These are phyloP conservation scores for Myotis pilosus DNA, from an alignment of 2,797 vertebrate species.

Conservation along the genomic window DNA sequence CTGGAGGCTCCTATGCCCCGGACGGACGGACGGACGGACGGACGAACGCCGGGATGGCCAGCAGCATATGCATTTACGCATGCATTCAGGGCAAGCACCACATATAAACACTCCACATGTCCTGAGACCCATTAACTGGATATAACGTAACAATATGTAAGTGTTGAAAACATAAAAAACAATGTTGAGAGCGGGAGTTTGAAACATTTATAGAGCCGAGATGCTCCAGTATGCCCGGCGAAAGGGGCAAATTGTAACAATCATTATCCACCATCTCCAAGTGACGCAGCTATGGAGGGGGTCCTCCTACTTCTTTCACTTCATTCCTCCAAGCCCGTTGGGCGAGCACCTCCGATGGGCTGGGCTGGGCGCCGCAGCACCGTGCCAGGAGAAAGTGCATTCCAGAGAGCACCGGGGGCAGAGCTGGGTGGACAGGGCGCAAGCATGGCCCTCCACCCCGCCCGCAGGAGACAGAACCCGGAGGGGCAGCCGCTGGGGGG, in stretches of 20 bases:
- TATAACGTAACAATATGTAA: neutral
- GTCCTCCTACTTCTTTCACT: no score
- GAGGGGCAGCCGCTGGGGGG: neutral
- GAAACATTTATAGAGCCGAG: neutral
- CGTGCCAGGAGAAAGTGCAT: accelerated
- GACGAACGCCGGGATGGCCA: neutral
- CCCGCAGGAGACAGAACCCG: no score
- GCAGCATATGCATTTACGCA: neutral
- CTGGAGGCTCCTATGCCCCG: accelerated
- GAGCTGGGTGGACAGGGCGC: accelerated
- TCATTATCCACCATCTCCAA: no score
- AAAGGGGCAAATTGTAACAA: neutral
- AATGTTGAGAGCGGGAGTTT: neutral
- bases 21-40: neutral
- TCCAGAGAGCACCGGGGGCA: neutral
- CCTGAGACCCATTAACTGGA: neutral
- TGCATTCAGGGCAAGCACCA: neutral
- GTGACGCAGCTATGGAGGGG: neutral
- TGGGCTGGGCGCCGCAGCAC: no score
- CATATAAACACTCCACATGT: neutral
- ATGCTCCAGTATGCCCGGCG: neutral
- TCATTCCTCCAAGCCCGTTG: neutral
- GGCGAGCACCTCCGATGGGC: neutral
- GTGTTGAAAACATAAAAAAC: neutral
- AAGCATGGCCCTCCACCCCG: neutral